These are phyloP conservation scores for Deladenus siricidicola DNA, from an alignment of 2,888 invertebrate genomes.

Conservation along the genomic window DNA sequence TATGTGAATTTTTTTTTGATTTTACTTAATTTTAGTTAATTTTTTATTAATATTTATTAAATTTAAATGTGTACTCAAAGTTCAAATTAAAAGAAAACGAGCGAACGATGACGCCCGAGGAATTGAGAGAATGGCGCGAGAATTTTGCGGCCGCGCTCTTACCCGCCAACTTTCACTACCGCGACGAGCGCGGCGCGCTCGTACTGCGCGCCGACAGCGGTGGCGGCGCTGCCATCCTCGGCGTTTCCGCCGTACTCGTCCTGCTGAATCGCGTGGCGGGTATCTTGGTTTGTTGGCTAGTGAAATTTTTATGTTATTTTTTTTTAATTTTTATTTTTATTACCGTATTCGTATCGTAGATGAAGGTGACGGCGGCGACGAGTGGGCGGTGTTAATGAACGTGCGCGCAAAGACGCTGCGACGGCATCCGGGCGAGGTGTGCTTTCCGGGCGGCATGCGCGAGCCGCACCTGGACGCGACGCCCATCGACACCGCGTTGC, in stretches of 20 bases:
- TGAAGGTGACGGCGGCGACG: no score
- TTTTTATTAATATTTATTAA: no score
- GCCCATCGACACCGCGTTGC: constrained; percentile 2
- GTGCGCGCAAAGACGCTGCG: constrained; percentile 1
- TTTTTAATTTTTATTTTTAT: no score
- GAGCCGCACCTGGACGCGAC: background rate
- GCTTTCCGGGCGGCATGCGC: constrained; percentile 8
- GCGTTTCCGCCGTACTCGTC: background rate
- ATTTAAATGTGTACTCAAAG: no score
- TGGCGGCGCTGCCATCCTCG: background rate
- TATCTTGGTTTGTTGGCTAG: no score
- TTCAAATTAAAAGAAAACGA: no score
- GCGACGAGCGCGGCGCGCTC: background rate
- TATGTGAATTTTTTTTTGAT: no score
- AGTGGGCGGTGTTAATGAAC: constrained; percentile 1
- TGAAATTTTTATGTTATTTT: no score
- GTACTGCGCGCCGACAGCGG: background rate
- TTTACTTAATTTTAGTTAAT: no score
- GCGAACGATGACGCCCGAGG: no score
- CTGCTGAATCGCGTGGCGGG: background rate
- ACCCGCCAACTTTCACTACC: background rate
- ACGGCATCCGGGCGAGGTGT: constrained; percentile 6
- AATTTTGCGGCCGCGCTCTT: background rate
- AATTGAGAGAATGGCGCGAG: background rate
- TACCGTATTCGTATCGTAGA: no score